Evolutionary conservation across 1,140 invertebrate genomes (phyloP).

Genomic region (Chymomyza costata): DNA sequence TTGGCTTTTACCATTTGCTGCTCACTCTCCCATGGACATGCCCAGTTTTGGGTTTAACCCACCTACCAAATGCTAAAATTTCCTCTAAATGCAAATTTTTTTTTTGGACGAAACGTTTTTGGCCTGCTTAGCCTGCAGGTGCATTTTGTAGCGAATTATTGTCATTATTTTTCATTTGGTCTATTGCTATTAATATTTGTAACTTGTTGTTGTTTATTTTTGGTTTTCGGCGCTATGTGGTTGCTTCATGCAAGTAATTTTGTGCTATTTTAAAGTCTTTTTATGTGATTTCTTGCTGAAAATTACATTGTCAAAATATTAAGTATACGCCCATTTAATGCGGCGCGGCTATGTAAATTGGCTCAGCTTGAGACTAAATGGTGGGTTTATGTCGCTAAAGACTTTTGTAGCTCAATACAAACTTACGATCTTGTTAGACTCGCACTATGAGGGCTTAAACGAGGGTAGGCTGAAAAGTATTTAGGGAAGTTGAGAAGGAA

Average conservation of each 20-base stretch:
- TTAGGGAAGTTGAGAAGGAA: too few relatives aligned
- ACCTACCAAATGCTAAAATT: conserved; percentile 35
- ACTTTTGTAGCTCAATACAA: too few relatives aligned
- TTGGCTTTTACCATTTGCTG: conserved; percentile 14
- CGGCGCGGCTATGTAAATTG: too few relatives aligned
- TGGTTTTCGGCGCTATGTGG: conserved; percentile 14
- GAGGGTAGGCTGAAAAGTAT: too few relatives aligned
- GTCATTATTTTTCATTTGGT: conserved; percentile 48
- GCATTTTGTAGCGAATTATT: conserved; percentile 67
- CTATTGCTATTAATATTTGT: conserved; percentile 43
- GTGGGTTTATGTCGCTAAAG: too few relatives aligned
- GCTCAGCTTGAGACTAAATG: too few relatives aligned
- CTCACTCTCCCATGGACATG: conserved; percentile 40
- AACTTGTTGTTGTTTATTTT: conserved; percentile 33
- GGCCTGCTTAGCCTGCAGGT: conserved; percentile 58
- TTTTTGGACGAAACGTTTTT: too few relatives aligned
- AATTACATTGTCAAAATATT: conserved; percentile 51
- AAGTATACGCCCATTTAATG: conserved; percentile 40
- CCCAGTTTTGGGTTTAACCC: conserved; percentile 49
- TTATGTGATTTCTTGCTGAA: too few relatives aligned
- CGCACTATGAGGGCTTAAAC: too few relatives aligned
- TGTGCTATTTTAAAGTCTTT: conserved; percentile 49
- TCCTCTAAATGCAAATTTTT: conserved; percentile 37
- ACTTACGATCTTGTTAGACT: too few relatives aligned
- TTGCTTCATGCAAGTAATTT: conserved; percentile 34